Base-by-base conservation (phyloP, 2,113 vertebrate genomes). In the Stegostoma tigrinum region DNA sequence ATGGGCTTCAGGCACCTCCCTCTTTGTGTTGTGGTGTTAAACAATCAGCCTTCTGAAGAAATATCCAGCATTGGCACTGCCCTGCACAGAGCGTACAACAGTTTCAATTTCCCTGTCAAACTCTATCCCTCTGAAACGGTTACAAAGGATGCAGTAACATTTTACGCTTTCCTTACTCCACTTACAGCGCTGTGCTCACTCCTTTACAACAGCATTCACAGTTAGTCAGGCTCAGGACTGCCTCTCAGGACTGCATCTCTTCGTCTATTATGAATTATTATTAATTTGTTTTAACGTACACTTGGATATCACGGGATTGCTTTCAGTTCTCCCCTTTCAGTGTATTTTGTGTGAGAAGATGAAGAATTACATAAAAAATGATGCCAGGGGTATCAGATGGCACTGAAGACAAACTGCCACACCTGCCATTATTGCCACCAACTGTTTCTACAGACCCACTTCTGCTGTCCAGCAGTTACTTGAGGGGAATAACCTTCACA, bases 351-450 rank as follows among this genome's bases (percentile, higher is more conserved):
- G 21, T n/a, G 17, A 64, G 34, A 66, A 61, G 61, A 67, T 38
- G 89, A 93, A 93, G 89, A 93, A 93, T 93, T 67, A 93, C 89
- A 93, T n/a, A 66, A 93, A 61, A 93, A 93, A 93, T 38, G 89
- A 93, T 93, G 89, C 89, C 55, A 90, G 52, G 87, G 89, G 2
- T 93, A 93, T 93, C 89, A 93, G 89, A 34, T 93, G n/a, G 64
- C 89, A 93, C 64, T 2, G 7, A 2, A 66, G 89, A 17, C 61
- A 93, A 93, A 10, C 61, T 19, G 89, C 34, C 89, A 67, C 89
- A 93, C 89, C 89, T 67, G 61, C 89, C 89, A 93, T 93, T 93
- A 93, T 48, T 93, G 89, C n/a, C 89, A 67, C 61, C 61, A 38
- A 19, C 61, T 42, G 64, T 93, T 93, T 23, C 64, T 21, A 21